Evolutionary conservation across 2,797 vertebrate genomes (phyloP), one percentile per base, ranked within the genome.

Genomic region (Scolopax rusticola): DNA sequence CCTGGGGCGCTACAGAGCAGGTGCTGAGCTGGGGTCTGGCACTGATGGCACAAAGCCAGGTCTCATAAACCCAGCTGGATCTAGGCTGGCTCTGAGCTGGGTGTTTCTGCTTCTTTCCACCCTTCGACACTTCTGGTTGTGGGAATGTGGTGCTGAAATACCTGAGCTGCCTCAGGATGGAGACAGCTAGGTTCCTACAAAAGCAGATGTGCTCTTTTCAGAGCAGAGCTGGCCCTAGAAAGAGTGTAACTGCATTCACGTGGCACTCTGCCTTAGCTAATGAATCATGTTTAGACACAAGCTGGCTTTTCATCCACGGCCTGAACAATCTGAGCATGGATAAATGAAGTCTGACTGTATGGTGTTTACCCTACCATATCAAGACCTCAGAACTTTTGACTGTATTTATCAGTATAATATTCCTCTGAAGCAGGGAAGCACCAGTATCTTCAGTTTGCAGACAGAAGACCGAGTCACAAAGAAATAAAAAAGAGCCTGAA

Each of bases 81-180:
- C 8, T 36, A 43, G 64, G 21, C n/a, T 73, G 30, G 18, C 21
- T 48, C 80, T 69, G 18, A 8, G 50, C 38, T 81, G 69, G n/a
- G 27, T 60, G 41, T 84, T 94, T 57, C 70, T 84, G 47, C 54
- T 69, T 27, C 54, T 87, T 60, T 43, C 69, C 11, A 3, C 36
- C 13, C 11, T 24, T 67, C 9, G 0, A 8, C 15, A 3, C 18
- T 67, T 76, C 38, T 67, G 76, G 2, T 15, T 63, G 60, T 38
- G 71, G 38, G 48, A 67, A 68, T 5, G 27, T 15, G 30, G 32
- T 81, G 86, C 53, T 93, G 81, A 94, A 94, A 89, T 87, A 92
- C 89, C 92, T 96, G 94, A 94, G 70, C 90, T 92, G 93, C 89
- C 90, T 93, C 65, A 1, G 86, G 94, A 90, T 84, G 84, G 92